Base-by-base conservation (phyloP, 1,140 invertebrate species). In the Drosophila ironensis region DNA sequence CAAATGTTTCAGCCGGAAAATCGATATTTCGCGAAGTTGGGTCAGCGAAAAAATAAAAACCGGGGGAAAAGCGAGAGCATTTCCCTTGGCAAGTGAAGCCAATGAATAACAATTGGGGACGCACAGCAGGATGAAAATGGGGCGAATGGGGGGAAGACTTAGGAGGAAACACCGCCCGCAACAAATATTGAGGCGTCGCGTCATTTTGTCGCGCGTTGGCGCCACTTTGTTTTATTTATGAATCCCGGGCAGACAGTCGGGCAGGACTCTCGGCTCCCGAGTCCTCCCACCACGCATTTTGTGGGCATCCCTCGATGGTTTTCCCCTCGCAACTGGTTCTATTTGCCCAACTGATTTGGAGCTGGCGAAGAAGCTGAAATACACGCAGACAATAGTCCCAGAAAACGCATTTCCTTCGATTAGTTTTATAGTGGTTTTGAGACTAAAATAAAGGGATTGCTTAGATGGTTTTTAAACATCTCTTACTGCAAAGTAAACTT, bases 201-300 rank as follows among this genome's bases (percentile, higher is more conserved):
- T 84, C 78, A 78, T 59, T 86, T 78, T 78, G 68, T 60, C 54
- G 66, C 66, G 66, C 41, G 47, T 61, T 71, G 78, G 78, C 78
- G 78, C 78, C 78, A 86, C 53, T 84, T 84, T 71, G 66, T 78
- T 74, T 78, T 84, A 84, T 84, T 84, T 86, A 86, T 84, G 78
- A 84, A 66, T 77, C 30, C 48, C 30, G 57, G 59, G 51, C 40
- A 72, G 77, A 67, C 63, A 56, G 51, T 60, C 48, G 59, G 56
- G 59, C 57, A 56, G 68, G 44, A 54, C n/a, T 22, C 20, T 30
- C 35, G 4, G 17, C 22, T 46, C 4, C 40, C 40, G 38, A 14
- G 27, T 22, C 28, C 40, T 53, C 37, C 53, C 38, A 42, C n/a
- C 11, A 12, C 30, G 14, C 14, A 33, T 12, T 8, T 19, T 4